A percentile compares a stretch with the other conserved stretches of the same genome.
Evolutionary conservation across 2,888 invertebrate species (phyloP).

Genomic region (Rhagophthalmus giganteus): DNA sequence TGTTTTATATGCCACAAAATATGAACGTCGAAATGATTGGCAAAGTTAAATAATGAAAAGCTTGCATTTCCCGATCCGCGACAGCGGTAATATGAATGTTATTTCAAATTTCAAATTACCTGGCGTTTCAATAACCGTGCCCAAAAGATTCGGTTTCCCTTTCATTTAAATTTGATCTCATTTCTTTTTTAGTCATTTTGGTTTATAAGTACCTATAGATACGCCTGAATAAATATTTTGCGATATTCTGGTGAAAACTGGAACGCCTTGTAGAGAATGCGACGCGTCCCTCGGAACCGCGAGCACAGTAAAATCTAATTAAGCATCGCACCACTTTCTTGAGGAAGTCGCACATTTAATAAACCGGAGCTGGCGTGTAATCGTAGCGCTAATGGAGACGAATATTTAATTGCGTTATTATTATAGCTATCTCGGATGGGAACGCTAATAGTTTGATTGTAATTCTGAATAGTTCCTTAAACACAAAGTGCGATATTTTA

Average conservation of each 20-base stretch:
- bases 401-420: constrained; percentile 54
- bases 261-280: constrained; percentile 18
- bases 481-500: neutral
- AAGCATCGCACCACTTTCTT: constrained; percentile 43
- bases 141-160: too few relatives aligned
- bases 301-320: constrained; percentile 51
- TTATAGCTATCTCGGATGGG: constrained; percentile 34
- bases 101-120: too few relatives aligned
- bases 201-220: too few relatives aligned
- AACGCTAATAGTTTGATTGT: constrained; percentile 7
- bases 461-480: constrained; percentile 2
- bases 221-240: constrained; percentile 19
- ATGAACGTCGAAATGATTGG: too few relatives aligned
- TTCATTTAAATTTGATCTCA: too few relatives aligned
- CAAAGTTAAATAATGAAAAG: too few relatives aligned
- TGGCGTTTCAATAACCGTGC: too few relatives aligned
- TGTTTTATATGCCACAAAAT: too few relatives aligned
- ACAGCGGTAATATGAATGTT: too few relatives aligned
- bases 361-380: constrained; percentile 53
- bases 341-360: constrained; percentile 55
- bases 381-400: constrained; percentile 55
- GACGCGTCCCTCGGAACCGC: constrained; percentile 48
- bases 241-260: constrained; percentile 16
- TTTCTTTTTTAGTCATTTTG: too few relatives aligned
- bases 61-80: too few relatives aligned